Evolutionary conservation across 2,888 invertebrate genomes (phyloP), one percentile per base, ranked within the genome.

Genomic region (Venusia cambrica): DNA sequence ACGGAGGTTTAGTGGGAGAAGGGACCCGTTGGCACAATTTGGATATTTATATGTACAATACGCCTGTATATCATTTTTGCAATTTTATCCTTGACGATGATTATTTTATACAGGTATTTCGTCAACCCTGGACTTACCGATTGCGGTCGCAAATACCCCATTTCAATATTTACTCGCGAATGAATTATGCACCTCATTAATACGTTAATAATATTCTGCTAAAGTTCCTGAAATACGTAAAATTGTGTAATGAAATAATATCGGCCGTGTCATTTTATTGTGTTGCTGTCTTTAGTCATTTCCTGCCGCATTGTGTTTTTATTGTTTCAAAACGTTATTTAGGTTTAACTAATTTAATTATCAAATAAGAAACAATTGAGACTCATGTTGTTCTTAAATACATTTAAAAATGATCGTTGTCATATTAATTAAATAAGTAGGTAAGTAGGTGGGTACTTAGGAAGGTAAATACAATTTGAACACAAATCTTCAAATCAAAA

Each of bases 101-200:
- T n/a, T n/a, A n/a, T n/a, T n/a, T n/a, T n/a, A n/a, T n/a, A n/a
- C n/a, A n/a, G n/a, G n/a, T n/a, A n/a, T n/a, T 20, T n/a, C 3
- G 11, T 4, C 11, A 29, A 24, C 18, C 18, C 17, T 28, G 3
- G 2, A 16, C 5, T n/a, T 16, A 29, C 20, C 36, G 7, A 39
- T 31, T 41, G 37, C 15, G 43, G 43, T 44, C 24, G 5, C 21
- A 34, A 20, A 29, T 33, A 35, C 33, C 25, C 27, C 42, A 34
- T 13, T 19, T 32, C 30, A 41, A 47, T 47, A 51, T 50, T 50
- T 44, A 50, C 38, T 32, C 31, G 17, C 32, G 21, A 33, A 37
- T 54, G 34, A 57, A 55, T 53, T 38, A 52, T 54, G 49, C 21
- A 48, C 48, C 16, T 54, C 56, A 57, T 57, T 57, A 50, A 42